A percentile compares a stretch with the other conserved stretches of the same genome.
These are phyloP conservation scores for Wasmannia auropunctata DNA, from an alignment of 1,140 invertebrate genomes.

Conservation along the genomic window DNA sequence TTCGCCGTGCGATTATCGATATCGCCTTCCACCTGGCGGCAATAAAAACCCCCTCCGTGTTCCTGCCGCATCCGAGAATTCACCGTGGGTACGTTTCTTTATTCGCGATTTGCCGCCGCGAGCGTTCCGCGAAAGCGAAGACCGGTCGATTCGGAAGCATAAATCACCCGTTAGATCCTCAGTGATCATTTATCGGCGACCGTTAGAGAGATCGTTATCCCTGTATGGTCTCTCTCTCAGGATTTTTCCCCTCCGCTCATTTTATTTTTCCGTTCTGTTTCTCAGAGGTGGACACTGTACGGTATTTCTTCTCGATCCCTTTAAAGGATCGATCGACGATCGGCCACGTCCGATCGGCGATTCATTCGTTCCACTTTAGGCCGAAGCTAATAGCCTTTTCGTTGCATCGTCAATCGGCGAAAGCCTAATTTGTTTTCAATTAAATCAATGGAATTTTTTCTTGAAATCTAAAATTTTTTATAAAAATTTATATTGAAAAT, in stretches of 20 bases:
- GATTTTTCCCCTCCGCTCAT: slow-evolving; percentile 38
- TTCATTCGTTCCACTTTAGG: slow-evolving; percentile 69
- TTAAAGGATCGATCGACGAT: slow-evolving; percentile 36
- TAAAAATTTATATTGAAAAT: not conserved
- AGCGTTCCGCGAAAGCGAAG: slow-evolving; percentile 46
- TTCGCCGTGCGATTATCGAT: slow-evolving; percentile 23
- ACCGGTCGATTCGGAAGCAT: slow-evolving; percentile 62
- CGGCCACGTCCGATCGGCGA: slow-evolving; percentile 47
- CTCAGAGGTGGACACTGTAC: slow-evolving; percentile 45
- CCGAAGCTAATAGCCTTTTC: slow-evolving; percentile 8
- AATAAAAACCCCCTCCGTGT: slow-evolving; percentile 16
- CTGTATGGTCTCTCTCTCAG: slow-evolving; percentile 61
- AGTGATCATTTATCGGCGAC: slow-evolving; percentile 63
- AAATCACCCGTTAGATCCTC: slow-evolving; percentile 63
- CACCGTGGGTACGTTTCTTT: not conserved
- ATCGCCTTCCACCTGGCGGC: slow-evolving; percentile 21
- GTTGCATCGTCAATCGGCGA: not conserved
- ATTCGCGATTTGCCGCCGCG: not conserved
- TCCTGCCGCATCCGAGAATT: not conserved
- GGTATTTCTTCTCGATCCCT: slow-evolving; percentile 63
- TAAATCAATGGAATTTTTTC: not conserved
- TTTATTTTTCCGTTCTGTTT: slow-evolving; percentile 58
- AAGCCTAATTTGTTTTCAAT: not conserved
- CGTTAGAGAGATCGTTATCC: slow-evolving; percentile 63
- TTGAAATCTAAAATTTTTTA: not conserved